Evolutionary conservation across 2,113 vertebrate genomes (phyloP), one percentile per base, ranked within the genome.

Genomic region (Amphiprion percula): DNA sequence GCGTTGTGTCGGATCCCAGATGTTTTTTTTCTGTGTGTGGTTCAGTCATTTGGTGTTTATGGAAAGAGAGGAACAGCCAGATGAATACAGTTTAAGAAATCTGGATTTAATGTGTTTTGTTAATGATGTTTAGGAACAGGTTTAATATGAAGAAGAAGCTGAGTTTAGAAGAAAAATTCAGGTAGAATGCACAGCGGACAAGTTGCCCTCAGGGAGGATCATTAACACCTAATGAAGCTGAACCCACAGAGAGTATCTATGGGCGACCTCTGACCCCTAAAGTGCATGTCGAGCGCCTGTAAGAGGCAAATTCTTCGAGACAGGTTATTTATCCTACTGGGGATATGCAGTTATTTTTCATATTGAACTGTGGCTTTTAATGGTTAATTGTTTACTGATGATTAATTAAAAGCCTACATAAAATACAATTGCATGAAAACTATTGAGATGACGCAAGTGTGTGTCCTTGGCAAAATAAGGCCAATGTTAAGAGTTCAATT

Each of bases 211-310:
- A 39, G 73, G 88, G 83, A 91, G 77, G 72, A 77, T 88, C 76
- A 88, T 90, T 93, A 90, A 88, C 82, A 78, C 76, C 84, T 88
- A 91, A 88, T 92, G 88, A 91, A 83, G 82, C 46, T 70, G 87
- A 91, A 86, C 87, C 79, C 80, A 49, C 56, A 60, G 64, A 77
- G 65, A 80, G 83, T 82, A 86, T 87, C 87, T 83, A 71, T 79
- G 75, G 70, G 28, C 24, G 74, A 88, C 79, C 87, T 92, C 81
- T 91, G 80, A 87, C 83, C 81, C 41, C 21, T 44, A 77, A 80
- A 85, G 65, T 86, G 76, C 78, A 82, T 47, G 49, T 82, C 78
- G 67, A 76, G 75, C 78, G 77, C 44, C 61, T 68, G 19, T 83
- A 90, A 83, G 7, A 50, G 26, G 23, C 55, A 77, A 63, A 78